Evolutionary conservation across 2,797 vertebrate genomes (phyloP).

Genomic region (Arnoldichthys spilopterus): DNA sequence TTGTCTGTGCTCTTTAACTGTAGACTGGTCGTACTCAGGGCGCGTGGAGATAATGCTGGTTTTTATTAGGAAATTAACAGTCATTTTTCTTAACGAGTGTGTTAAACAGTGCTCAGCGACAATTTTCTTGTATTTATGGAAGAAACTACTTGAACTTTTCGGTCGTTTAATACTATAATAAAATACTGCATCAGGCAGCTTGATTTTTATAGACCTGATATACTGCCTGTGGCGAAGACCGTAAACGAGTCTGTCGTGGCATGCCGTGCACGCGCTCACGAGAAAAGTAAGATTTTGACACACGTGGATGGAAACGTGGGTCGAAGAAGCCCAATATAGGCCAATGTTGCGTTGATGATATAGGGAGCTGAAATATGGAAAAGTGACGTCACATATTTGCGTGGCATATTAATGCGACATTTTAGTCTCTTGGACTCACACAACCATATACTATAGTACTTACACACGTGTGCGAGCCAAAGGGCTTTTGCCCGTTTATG

Average conservation of each 20-base stretch:
- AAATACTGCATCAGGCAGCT: slow-evolving; percentile 82
- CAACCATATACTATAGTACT: no score
- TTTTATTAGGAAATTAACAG: slow-evolving; percentile 80
- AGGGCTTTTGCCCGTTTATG: no score
- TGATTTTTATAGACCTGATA: slow-evolving; percentile 86
- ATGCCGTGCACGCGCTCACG: slow-evolving; percentile 56
- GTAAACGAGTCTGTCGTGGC: slow-evolving; percentile 63
- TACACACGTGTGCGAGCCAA: no score
- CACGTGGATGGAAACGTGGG: background rate
- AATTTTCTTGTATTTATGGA: slow-evolving; percentile 79
- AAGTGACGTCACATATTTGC: slow-evolving; percentile 4
- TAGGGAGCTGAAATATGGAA: background rate
- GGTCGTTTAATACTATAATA: slow-evolving; percentile 83
- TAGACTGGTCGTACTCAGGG: slow-evolving; percentile 22
- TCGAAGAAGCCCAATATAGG: no score
- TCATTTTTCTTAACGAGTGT: slow-evolving; percentile 83
- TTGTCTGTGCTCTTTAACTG: slow-evolving; percentile 22
- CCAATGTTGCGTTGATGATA: background rate
- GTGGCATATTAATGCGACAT: slow-evolving; percentile 1
- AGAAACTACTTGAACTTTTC: slow-evolving; percentile 78
- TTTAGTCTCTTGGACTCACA: background rate
- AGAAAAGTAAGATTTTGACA: slow-evolving; percentile 11
- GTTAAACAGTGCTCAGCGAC: slow-evolving; percentile 76
- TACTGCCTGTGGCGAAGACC: slow-evolving; percentile 80
- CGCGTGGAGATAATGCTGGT: slow-evolving; percentile 53